Percentiles rank a stretch among this genome's conserved stretches.
phyloP scores from a whole-genome alignment of 2,888 invertebrate genomes.

The Polydrusus cervinus region DNA sequence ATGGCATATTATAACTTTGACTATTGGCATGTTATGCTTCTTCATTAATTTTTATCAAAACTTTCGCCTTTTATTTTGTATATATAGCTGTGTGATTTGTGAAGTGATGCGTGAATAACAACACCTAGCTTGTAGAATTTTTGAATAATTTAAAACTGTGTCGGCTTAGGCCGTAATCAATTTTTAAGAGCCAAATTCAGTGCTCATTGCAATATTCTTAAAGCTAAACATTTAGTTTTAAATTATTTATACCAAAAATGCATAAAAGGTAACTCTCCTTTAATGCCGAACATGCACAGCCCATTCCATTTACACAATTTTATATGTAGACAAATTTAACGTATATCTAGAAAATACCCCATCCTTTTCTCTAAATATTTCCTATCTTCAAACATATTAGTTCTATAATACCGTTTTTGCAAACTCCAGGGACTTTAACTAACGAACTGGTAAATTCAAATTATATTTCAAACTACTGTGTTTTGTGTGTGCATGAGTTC shows the following conservation, averaged over 20 bases:
- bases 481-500: constrained; percentile 65
- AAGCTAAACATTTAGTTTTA: not conserved
- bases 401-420: constrained; percentile 53
- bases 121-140: constrained; percentile 30
- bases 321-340: constrained; percentile 25
- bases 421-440: constrained; percentile 50
- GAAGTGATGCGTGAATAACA: constrained; percentile 37
- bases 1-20: not conserved
- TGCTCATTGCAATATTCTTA: too few species aligned
- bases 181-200: too few species aligned
- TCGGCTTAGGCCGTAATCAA: too few species aligned
- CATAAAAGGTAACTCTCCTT: constrained; percentile 15
- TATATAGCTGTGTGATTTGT: constrained; percentile 35
- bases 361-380: constrained; percentile 12
- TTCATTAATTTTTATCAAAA: not conserved
- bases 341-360: not conserved
- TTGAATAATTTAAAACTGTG: constrained; percentile 33
- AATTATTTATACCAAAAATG: constrained; percentile 14
- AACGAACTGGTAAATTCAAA: constrained; percentile 24
- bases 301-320: constrained; percentile 44
- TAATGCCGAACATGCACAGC: constrained; percentile 40
- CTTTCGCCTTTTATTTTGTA: constrained; percentile 15
- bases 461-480: constrained; percentile 40
- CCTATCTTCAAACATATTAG: constrained; percentile 16
- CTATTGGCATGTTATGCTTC: constrained; percentile 7